phyloP scores from a whole-genome alignment of 1,140 invertebrate genomes.

The Papilio dardanus region DNA sequence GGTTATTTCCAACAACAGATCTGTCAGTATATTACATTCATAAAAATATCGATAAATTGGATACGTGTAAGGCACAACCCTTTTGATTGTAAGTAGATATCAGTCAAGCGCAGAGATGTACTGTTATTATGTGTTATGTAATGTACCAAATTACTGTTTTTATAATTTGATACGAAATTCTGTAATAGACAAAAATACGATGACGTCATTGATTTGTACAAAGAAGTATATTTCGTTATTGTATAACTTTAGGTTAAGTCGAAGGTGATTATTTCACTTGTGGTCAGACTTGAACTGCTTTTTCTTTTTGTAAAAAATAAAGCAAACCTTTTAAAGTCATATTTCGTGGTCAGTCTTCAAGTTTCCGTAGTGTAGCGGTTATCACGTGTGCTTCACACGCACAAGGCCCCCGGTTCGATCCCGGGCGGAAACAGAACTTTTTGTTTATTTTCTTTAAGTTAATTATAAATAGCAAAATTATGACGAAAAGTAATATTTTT shows the following conservation, averaged over 20 bases:
- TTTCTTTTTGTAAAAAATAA: too few relatives aligned
- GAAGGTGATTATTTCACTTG: too few relatives aligned
- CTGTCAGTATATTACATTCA: too few relatives aligned
- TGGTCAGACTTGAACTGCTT: too few relatives aligned
- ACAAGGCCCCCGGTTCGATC: slow-evolving; percentile 92
- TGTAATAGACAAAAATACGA: background rate
- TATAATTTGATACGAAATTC: background rate
- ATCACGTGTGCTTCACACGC: slow-evolving; percentile 86
- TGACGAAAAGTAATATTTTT: too few relatives aligned
- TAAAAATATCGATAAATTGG: background rate
- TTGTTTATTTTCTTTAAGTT: slow-evolving; percentile 18
- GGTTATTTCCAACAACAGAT: too few relatives aligned
- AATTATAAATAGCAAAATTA: too few relatives aligned
- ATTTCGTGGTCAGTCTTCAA: background rate
- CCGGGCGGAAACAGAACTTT: slow-evolving; percentile 89
- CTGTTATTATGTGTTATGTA: slow-evolving; percentile 4
- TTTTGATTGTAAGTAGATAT: background rate
- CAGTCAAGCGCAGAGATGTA: background rate
- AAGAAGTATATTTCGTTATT: background rate
- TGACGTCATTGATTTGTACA: background rate
- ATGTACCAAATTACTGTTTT: background rate
- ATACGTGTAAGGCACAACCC: background rate
- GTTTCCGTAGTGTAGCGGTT: slow-evolving; percentile 82
- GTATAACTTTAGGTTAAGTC: background rate
- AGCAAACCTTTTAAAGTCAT: background rate